These are phyloP conservation scores for Propithecus deckenii DNA, from an alignment of 2,797 vertebrate genomes.

Conservation along the genomic window DNA sequence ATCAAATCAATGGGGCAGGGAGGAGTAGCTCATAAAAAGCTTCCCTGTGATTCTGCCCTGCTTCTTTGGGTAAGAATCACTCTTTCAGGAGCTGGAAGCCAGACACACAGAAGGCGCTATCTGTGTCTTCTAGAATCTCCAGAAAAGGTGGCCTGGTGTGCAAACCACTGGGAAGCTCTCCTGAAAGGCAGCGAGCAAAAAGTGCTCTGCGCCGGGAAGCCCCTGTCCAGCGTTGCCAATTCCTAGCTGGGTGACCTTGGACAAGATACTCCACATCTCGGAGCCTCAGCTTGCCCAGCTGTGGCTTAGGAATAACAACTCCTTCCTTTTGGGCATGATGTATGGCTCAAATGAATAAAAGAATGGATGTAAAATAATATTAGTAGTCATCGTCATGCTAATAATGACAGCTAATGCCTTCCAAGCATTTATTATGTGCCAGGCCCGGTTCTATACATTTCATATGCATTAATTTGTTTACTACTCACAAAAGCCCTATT, in stretches of 20 bases:
- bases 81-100: background rate
- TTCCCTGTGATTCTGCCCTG: background rate
- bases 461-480: background rate
- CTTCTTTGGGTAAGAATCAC: background rate
- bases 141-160: background rate
- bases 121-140: background rate
- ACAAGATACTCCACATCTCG: background rate
- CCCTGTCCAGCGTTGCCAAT: fast-evolving
- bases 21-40: background rate
- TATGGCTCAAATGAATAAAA: background rate
- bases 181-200: background rate
- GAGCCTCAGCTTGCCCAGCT: background rate
- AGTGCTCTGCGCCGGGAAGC: background rate
- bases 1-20: background rate
- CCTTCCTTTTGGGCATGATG: background rate
- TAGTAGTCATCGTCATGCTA: fast-evolving
- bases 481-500: background rate
- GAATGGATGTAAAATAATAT: background rate
- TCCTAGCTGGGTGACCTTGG: background rate
- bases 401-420: background rate
- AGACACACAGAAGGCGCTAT: background rate
- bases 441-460: background rate
- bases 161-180: background rate
- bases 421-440: background rate
- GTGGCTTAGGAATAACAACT: background rate